A percentile compares a stretch with the other conserved stretches of the same genome.
These are phyloP conservation scores for Heterotis niloticus DNA, from an alignment of 2,113 vertebrate genomes.

Conservation along the genomic window DNA sequence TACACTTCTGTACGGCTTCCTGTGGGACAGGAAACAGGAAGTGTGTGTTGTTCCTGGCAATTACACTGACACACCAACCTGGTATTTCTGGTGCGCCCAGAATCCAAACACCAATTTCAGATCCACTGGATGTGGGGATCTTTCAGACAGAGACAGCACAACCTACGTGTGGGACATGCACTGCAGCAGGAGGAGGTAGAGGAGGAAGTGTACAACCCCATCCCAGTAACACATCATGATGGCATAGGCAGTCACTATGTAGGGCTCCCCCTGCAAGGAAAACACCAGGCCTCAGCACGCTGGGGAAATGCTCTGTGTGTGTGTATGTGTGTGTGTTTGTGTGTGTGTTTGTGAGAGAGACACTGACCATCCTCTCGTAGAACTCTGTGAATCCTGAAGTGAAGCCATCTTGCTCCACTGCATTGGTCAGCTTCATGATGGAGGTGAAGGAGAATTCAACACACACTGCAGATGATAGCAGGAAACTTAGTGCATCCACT, in stretches of 20 bases:
- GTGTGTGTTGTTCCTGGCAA: neutral
- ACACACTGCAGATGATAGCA: conserved; percentile 64
- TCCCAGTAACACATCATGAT: conserved; percentile 89
- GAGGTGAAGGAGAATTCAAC: conserved; percentile 73
- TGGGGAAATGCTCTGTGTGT: neutral
- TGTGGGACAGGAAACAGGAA: conserved; percentile 39
- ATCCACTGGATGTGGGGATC: neutral
- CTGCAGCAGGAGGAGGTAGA: conserved; percentile 72
- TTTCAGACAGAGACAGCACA: neutral
- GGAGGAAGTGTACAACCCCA: conserved; percentile 71
- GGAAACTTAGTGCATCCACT: neutral
- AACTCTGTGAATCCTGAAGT: conserved; percentile 72
- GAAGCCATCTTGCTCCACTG: conserved; percentile 81
- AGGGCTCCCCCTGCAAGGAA: conserved; percentile 71
- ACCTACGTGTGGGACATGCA: conserved; percentile 72
- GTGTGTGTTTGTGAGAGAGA: neutral
- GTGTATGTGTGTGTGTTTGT: neutral
- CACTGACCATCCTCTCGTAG: conserved; percentile 74
- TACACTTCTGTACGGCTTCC: conserved; percentile 72
- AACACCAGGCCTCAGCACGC: neutral
- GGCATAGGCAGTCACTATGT: conserved; percentile 74
- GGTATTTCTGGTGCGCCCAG: no score
- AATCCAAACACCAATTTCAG: neutral
- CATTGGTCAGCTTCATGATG: conserved; percentile 66
- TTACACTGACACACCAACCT: neutral